A percentile compares a stretch with the other conserved stretches of the same genome.
Conservation (phyloP, 1,140 invertebrate species). For the Ditylenchus dipsaci region DNA sequence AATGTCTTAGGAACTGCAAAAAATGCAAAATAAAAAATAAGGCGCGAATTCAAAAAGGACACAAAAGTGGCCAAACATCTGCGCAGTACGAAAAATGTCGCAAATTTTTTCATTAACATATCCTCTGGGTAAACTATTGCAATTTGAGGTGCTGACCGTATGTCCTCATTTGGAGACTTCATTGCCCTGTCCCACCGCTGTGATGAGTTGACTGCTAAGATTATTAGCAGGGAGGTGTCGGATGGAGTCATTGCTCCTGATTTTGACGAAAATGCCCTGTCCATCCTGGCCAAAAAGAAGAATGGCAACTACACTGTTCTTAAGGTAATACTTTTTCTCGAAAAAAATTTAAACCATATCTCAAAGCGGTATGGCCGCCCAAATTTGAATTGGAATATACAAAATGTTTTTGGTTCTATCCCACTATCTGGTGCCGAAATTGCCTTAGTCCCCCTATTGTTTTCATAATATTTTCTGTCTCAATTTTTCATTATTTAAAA, state of each 20-base stretch:
- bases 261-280: conserved; percentile 76
- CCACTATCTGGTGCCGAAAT: too few relatives aligned
- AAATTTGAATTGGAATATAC: background rate
- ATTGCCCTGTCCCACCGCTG: conserved; percentile 86
- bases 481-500: too few relatives aligned
- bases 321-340: conserved; percentile 61
- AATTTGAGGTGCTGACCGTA: conserved; percentile 79
- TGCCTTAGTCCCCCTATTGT: too few relatives aligned
- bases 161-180: conserved; percentile 98
- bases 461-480: too few relatives aligned
- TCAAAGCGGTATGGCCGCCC: background rate
- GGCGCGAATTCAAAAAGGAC: too few relatives aligned
- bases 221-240: conserved; percentile 75
- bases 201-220: conserved; percentile 76
- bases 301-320: conserved; percentile 85
- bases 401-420: background rate
- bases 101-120: too few relatives aligned
- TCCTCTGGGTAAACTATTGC: too few relatives aligned
- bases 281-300: conserved; percentile 90
- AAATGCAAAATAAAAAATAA: too few relatives aligned
- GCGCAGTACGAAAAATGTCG: too few relatives aligned
- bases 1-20: too few relatives aligned
- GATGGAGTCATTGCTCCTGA: conserved; percentile 93
- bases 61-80: too few relatives aligned
- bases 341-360: background rate